A percentile compares a stretch with the other conserved stretches of the same genome.
Conservation (phyloP, 2,888 invertebrate genomes). For the Platycnemis pennipes region DNA sequence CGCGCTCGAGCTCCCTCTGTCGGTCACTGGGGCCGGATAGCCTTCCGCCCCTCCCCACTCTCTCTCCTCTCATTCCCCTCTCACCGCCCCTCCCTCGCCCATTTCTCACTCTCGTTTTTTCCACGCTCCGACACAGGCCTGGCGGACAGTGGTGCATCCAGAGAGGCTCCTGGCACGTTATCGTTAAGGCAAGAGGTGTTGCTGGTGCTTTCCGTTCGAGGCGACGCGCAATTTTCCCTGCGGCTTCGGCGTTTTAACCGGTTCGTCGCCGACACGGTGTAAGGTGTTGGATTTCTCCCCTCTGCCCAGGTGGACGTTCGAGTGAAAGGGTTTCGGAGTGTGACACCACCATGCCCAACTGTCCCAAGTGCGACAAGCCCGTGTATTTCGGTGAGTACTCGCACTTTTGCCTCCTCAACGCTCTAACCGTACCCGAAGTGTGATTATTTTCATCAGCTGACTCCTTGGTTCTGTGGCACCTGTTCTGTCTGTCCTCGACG, state of each 20-base stretch:
- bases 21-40: constrained; percentile 52
- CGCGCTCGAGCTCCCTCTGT: neutral
- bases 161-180: neutral
- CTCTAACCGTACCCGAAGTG: too few relatives aligned
- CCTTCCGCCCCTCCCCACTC: neutral
- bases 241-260: neutral
- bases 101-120: constrained; percentile 33
- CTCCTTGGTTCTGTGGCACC: too few relatives aligned
- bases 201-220: neutral
- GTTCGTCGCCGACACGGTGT: neutral
- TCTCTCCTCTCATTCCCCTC: neutral
- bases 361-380: constrained; percentile 83
- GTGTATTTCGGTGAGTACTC: constrained; percentile 82
- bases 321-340: neutral
- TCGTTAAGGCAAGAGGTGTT: neutral
- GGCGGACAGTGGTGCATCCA: constrained; percentile 44
- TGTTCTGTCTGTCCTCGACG: too few relatives aligned
- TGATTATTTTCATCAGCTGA: too few relatives aligned
- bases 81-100: neutral
- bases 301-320: neutral
- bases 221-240: neutral
- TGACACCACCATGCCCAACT: constrained; percentile 81
- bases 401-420: neutral
- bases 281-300: neutral
- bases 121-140: constrained; percentile 10